Conservation (phyloP, 2,888 invertebrate genomes). For the Dilophus febrilis region DNA sequence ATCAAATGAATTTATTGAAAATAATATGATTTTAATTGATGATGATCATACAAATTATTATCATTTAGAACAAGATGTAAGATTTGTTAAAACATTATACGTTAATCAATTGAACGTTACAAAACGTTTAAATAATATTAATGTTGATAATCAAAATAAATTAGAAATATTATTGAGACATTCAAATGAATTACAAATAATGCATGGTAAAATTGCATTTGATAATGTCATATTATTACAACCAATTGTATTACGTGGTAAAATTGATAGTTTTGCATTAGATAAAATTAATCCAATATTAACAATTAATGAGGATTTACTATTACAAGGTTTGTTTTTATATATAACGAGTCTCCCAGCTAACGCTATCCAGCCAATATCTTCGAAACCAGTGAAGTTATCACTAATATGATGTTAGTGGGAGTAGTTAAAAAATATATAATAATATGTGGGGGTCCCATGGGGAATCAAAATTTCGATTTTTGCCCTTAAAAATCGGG, state of each 20-base stretch:
- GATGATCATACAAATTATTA: constrained; percentile 16
- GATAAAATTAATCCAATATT: constrained; percentile 31
- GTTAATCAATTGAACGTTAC: constrained; percentile 27
- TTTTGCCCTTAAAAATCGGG: too few species aligned
- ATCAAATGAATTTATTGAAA: constrained; percentile 16
- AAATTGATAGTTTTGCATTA: constrained; percentile 28
- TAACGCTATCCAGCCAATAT: too few species aligned
- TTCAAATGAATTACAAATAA: constrained; percentile 25
- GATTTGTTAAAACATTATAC: constrained; percentile 27
- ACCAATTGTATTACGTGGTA: constrained; percentile 29
- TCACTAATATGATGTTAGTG: too few species aligned
- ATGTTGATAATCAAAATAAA: constrained; percentile 26
- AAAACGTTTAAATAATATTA: constrained; percentile 31
- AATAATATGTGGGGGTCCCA: too few species aligned
- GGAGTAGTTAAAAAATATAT: too few species aligned
- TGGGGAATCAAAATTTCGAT: too few species aligned
- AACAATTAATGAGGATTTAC: constrained; percentile 27
- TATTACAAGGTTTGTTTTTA: constrained; percentile 23
- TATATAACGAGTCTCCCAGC: too few species aligned
- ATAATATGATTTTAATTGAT: too few species aligned
- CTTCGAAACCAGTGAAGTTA: too few species aligned
- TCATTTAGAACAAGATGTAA: constrained; percentile 24
- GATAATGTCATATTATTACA: constrained; percentile 29
- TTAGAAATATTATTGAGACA: constrained; percentile 31
- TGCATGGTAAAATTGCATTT: constrained; percentile 30